A percentile compares a stretch with the other conserved stretches of the same genome.
These are phyloP conservation scores for Zaprionus taronus DNA, from an alignment of 1,140 invertebrate genomes.

Conservation along the genomic window DNA sequence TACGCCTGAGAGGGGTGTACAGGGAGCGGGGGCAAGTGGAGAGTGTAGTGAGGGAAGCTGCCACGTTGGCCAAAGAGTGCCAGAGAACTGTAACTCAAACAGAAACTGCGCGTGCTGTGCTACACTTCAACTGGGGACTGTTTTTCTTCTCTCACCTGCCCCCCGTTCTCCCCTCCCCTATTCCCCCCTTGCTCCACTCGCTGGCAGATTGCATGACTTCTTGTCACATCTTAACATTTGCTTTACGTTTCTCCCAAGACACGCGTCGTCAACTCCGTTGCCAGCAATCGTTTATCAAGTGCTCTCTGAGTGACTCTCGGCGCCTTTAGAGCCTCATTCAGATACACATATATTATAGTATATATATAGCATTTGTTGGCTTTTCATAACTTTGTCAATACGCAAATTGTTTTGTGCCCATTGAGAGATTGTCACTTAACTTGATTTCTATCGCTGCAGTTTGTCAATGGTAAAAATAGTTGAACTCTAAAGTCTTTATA, in stretches of 20 bases:
- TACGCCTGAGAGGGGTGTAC: neutral
- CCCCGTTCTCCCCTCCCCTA: neutral
- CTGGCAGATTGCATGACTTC: slow-evolving; percentile 29
- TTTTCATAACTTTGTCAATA: slow-evolving; percentile 7
- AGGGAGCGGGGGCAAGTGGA: neutral
- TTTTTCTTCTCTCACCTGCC: neutral
- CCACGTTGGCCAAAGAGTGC: neutral
- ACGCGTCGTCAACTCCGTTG: slow-evolving; percentile 5
- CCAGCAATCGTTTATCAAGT: slow-evolving; percentile 21
- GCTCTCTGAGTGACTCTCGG: slow-evolving; percentile 1
- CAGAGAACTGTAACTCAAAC: slow-evolving; percentile 26
- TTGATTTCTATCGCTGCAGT: slow-evolving; percentile 6
- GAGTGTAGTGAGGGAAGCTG: neutral
- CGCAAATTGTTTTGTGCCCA: neutral
- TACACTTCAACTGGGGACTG: slow-evolving; percentile 22
- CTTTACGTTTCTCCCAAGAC: slow-evolving; percentile 6
- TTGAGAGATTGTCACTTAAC: neutral
- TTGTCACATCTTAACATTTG: slow-evolving; percentile 29
- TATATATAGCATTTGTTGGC: neutral
- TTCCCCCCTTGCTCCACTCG: neutral
- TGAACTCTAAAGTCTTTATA: neutral
- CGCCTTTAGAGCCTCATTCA: neutral
- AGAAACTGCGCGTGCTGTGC: slow-evolving; percentile 43
- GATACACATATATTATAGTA: neutral
- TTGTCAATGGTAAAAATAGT: neutral